Evolutionary conservation across 2,888 invertebrate species (phyloP).

Genomic region (Dione vanillae): DNA sequence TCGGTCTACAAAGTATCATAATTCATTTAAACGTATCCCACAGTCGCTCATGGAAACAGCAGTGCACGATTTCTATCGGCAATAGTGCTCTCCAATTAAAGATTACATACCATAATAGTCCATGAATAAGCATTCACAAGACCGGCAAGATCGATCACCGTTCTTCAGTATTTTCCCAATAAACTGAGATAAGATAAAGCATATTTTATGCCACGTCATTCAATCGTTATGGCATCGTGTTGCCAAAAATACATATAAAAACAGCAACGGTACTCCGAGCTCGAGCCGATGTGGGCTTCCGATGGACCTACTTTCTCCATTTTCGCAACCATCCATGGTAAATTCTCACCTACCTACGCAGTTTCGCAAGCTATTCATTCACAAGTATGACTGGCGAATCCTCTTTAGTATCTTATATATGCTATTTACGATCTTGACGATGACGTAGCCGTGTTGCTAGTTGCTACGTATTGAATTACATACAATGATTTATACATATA

Average conservation of each 20-base stretch:
- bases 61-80: background rate
- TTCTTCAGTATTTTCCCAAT: background rate
- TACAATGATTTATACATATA: background rate
- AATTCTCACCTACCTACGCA: slow-evolving; percentile 30
- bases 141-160: background rate
- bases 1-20: too few relatives aligned
- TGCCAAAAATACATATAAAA: slow-evolving; percentile 18
- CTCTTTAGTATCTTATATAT: background rate
- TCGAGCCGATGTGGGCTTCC: slow-evolving; percentile 38
- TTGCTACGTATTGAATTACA: background rate
- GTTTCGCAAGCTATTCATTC: slow-evolving; percentile 29
- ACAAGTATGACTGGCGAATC: slow-evolving; percentile 13
- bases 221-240: background rate
- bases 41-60: background rate
- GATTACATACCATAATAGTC: background rate
- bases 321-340: slow-evolving; percentile 38
- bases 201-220: slow-evolving; percentile 15
- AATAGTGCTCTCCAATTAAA: background rate
- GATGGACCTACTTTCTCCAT: slow-evolving; percentile 43
- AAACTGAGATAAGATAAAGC: background rate
- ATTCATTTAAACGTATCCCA: too few relatives aligned
- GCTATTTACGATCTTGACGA: background rate
- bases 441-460: background rate
- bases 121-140: slow-evolving; percentile 2
- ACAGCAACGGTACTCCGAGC: slow-evolving; percentile 24